Base-by-base conservation (phyloP, 2,113 vertebrate species). In the Patagioenas fasciata region DNA sequence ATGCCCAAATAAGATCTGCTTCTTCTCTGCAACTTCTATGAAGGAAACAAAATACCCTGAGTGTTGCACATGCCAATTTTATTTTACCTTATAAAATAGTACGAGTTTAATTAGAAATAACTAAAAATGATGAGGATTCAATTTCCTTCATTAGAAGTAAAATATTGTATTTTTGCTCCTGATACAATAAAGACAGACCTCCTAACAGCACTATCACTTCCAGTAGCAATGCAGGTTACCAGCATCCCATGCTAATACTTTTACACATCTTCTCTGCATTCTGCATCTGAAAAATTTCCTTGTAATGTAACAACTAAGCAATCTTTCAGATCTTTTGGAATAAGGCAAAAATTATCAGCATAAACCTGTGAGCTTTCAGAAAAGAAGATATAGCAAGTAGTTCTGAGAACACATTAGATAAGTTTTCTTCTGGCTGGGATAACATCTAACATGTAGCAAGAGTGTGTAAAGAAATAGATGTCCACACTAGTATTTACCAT, bases 401-500 rank as follows among this genome's bases (percentile, higher is more conserved):
- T 24, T 70, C 50, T n/a, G 60, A 85, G n/a, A 44, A 75, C 44
- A 44, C 10, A 18, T 9, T 11, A 81, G n/a, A 2, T 18, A 62
- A 51, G 29, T 60, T 61, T 60, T 79, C 42, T 75, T 69, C 21
- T 69, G 58, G 9, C 40, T 88, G 58, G 58, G 58, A 38, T 58
- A 61, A 80, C n/a, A 67, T 8, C 3, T 5, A 90, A 72, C 9
- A 53, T 72, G 50, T 2, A 80, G 51, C 15, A 88, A 23, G 13
- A 75, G 26, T 26, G n/a, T 32, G 8, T 15, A 36, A 85, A 50
- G 54, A 89, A 79, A 74, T 0, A 94, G 61, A 79, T n/a, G 53
- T 32, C 24, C 13, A 5, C 2, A 48, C 26, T 3, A 50, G 36
- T 6, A 81, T 1, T 0, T 6, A 72, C 16, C 1, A 1, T 4